Evolutionary conservation across 2,888 invertebrate genomes (phyloP), one percentile per base, ranked within the genome.

Genomic region (Dicycla oo): DNA sequence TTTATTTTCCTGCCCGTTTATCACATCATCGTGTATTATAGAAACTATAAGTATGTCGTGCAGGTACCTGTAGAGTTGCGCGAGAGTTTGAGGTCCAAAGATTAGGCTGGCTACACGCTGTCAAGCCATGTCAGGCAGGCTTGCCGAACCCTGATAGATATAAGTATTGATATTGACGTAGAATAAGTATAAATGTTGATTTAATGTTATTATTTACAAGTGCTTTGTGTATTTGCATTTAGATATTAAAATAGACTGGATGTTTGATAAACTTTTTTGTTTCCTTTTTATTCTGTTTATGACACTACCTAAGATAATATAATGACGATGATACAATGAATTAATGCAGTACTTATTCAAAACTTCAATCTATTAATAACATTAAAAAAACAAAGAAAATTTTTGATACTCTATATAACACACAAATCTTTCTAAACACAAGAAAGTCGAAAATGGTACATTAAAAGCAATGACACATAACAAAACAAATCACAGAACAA

Each of bases 1-100:
- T 82, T 71, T 76, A 78, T 81, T 65, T 76, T 81, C 63, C 72
- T 63, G 74, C 53, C 57, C 78, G 72, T 53, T 75, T 79, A 84
- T 83, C 81, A 78, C 75, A 83, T 84, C 84, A 82, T 86, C 82
- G 77, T 68, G 82, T 74, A 75, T 78, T 82, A 82, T 76, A 85
- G 82, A 84, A 83, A 84, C 71, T 79, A 69, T 73, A 75, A 82
- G 81, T 86, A 57, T 84, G 86, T 76, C 81, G 81, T 71, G 40
- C 47, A 65, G 23, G 62, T 83, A 82, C 83, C 68, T 78, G 69
- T 47, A 23, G 40, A 67, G 72, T 72, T 79, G 75, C 63, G 80
- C 66, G 78, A 76, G 82, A 83, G 61, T 73, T 13, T 70, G 75
- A 78, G 77, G 80, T 83, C 81, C 69, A 69, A 79, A 76, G 60